These are phyloP conservation scores for Parascotia fuliginaria DNA, from an alignment of 2,888 invertebrate species.

Conservation along the genomic window DNA sequence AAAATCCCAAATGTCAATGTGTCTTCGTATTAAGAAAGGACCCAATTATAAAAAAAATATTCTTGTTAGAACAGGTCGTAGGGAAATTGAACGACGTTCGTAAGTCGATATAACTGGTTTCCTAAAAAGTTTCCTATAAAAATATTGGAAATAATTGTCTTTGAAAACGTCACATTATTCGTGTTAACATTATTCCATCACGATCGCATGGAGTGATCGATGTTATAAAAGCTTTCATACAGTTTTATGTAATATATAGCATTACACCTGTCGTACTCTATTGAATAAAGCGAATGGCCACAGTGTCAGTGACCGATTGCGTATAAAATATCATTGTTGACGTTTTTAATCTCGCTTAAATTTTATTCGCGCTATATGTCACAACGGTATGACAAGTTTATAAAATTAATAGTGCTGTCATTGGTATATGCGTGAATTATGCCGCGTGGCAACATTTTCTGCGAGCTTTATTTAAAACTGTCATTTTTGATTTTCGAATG, in stretches of 20 bases:
- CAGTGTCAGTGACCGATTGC: slow-evolving; percentile 20
- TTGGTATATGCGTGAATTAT: neutral
- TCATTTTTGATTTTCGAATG: neutral
- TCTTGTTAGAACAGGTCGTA: no score
- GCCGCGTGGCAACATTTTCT: neutral
- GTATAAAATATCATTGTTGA: slow-evolving; percentile 25
- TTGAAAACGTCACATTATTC: no score
- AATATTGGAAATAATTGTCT: no score
- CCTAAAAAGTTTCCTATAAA: no score
- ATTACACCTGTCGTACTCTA: no score
- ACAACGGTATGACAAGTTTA: slow-evolving; percentile 15
- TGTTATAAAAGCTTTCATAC: neutral
- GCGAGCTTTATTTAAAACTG: neutral
- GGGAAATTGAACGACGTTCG: no score
- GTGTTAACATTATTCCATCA: no score
- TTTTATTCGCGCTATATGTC: slow-evolving; percentile 31
- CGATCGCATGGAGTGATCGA: neutral
- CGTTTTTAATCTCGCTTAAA: slow-evolving; percentile 27
- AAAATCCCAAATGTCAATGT: no score
- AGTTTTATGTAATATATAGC: slow-evolving; percentile 5
- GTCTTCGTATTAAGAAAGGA: no score
- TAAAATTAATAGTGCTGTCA: neutral
- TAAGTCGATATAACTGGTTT: no score
- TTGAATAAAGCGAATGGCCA: slow-evolving; percentile 11
- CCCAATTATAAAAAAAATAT: no score